These are phyloP conservation scores for Mactra quadrangularis DNA, from an alignment of 1,140 invertebrate genomes.

Conservation along the genomic window DNA sequence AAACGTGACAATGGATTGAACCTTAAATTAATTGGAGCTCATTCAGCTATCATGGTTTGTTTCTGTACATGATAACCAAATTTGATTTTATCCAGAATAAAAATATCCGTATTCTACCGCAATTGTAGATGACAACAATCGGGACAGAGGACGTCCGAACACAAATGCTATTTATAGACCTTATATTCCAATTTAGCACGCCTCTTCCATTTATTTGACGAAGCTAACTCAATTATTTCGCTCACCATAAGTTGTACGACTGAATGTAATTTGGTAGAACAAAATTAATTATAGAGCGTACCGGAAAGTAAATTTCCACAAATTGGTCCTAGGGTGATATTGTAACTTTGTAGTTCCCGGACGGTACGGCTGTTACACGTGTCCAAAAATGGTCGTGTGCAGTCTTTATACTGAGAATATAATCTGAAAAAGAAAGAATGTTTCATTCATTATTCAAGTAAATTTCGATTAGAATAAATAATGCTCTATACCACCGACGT, in stretches of 20 bases:
- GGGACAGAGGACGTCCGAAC: neutral
- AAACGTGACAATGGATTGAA: too few relatives aligned
- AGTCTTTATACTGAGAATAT: conserved; percentile 13
- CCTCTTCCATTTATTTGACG: neutral
- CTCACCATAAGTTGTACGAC: conserved; percentile 1
- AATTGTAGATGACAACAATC: too few relatives aligned
- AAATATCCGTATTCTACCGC: too few relatives aligned
- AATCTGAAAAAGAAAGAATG: too few relatives aligned
- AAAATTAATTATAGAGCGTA: conserved; percentile 20
- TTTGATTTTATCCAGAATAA: too few relatives aligned
- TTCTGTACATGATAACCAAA: too few relatives aligned
- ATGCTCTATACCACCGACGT: too few relatives aligned
- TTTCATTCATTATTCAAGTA: too few relatives aligned
- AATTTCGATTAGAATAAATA: too few relatives aligned
- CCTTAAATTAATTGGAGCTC: too few relatives aligned
- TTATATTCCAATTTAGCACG: neutral
- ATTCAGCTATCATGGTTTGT: too few relatives aligned
- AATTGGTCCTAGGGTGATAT: conserved; percentile 41
- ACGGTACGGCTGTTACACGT: conserved; percentile 38
- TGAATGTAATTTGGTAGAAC: conserved; percentile 2
- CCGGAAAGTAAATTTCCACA: conserved; percentile 27
- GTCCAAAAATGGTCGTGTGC: conserved; percentile 19
- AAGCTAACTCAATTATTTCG: conserved; percentile 21
- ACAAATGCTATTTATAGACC: neutral
- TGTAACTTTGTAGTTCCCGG: conserved; percentile 16